Base-by-base conservation (phyloP, 1,140 invertebrate genomes). In the Geopemphigus sp. region DNA sequence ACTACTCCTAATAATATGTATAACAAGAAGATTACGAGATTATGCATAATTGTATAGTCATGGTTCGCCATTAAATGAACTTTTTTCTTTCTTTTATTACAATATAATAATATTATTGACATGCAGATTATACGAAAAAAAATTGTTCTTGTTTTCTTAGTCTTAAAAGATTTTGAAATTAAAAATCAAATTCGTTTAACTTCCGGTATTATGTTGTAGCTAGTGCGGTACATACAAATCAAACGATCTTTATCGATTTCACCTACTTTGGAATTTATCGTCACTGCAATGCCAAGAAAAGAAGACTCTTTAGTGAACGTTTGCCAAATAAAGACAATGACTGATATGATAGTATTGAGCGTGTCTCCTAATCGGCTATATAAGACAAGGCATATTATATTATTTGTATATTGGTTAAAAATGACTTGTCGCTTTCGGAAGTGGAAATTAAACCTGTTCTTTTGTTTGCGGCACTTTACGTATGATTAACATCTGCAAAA, bases 351-450 rank as follows among this genome's bases (percentile, higher is more conserved):
- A 63, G 61, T 63, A 32, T 32, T 63, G 59, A 26, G 26, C 26
- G 22, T 26, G 24, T 26, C 24, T 29, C 59, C 14, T 26, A n/a
- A 19, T 64, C 61, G 10, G 15, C 14, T 15, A 61, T 39, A 39
- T 39, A 26, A 64, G 10, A 39, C n/a, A 3, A 39, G 11, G 14
- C 14, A 59, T 15, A 59, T 59, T 56, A 56, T 56, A 56, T 63
- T 63, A 4, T 66, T 32, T 32, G 26, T 11, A 19, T 66, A 19
- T 12, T 22, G 12, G 10, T 39, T 45, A 19, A 12, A 45, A 68
- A 45, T 59, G 73, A 76, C 73, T 76, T 59, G 53, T 76, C 73
- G 32, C 73, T 76, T 74, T 76, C 73, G 73, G 73, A 76, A 76
- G 32, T 24, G 53, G 32, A 54, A 76, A 76, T 76, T 45, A 76